Evolutionary conservation across 2,888 invertebrate species (phyloP).

Genomic region (Athripsodes cinereus): DNA sequence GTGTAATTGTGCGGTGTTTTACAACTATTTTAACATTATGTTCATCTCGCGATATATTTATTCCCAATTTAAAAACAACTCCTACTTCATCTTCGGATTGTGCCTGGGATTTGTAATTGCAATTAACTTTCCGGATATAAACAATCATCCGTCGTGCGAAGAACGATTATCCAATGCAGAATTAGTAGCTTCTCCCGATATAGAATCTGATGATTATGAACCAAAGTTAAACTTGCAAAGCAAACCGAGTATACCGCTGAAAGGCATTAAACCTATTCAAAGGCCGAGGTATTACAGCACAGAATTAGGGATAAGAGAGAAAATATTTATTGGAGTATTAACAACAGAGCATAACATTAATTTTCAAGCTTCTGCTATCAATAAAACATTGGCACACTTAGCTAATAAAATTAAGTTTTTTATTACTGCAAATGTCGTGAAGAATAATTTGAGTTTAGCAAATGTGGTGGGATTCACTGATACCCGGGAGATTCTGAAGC

Average conservation of each 20-base stretch:
- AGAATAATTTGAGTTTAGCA: constrained; percentile 51
- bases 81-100: constrained; percentile 52
- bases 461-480: constrained; percentile 87
- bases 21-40: constrained; percentile 9
- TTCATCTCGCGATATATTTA: constrained; percentile 44
- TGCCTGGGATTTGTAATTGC: constrained; percentile 52
- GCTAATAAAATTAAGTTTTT: constrained; percentile 82
- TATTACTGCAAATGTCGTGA: constrained; percentile 53
- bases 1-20: neutral
- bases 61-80: constrained; percentile 50
- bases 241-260: constrained; percentile 20
- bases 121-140: constrained; percentile 45
- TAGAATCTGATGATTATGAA: constrained; percentile 37
- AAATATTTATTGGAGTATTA: constrained; percentile 80
- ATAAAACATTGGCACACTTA: constrained; percentile 78
- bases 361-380: constrained; percentile 74
- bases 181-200: neutral
- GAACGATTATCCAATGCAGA: constrained; percentile 15
- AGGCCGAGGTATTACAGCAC: constrained; percentile 92
- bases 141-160: neutral
- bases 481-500: constrained; percentile 65
- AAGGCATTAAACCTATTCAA: constrained; percentile 40
- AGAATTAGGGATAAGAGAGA: constrained; percentile 88
- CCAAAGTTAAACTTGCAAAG: constrained; percentile 32
- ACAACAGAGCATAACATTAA: constrained; percentile 68